Base-by-base conservation (phyloP, 2,113 vertebrate genomes). In the Microtus pennsylvanicus region DNA sequence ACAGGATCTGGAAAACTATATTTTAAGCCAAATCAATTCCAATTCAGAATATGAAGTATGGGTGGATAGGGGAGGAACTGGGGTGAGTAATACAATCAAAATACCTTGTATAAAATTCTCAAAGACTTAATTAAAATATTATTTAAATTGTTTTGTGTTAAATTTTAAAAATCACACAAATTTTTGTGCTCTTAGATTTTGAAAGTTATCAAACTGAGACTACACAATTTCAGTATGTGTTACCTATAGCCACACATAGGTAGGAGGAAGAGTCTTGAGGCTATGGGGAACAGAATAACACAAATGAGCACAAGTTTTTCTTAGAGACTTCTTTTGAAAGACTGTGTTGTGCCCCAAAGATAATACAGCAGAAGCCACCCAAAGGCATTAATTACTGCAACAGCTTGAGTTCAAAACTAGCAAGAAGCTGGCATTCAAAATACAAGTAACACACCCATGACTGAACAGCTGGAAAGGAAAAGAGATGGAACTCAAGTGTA, bases 1-100 rank as follows among this genome's bases (percentile, higher is more conserved):
- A 28, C 50, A 52, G 33, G 13, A 30, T 58, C 74, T 80, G 19
- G 24, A 69, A 91, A 81, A 63, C 10, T 78, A 0, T 58, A n/a
- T 67, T 87, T 95, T 89, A 86, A 93, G 75, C 42, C 72, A 91
- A 96, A 83, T 85, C 38, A 45, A 65, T 63, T 65, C 58, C 8
- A 85, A 30, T 65, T 83, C 81, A 63, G n/a, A 65, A 45, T 8
- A 85, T 16, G 28, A 42, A 16, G n/a, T 65, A 33, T 17, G 42
- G 9, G 2, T 67, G 9, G 17, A 42, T 87, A 21, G 42, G 14
- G 58, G 38, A 65, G 14, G 14, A 65, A 14, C 26, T 85, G 3
- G 7, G 3, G 1, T 81, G 38, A 63, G 9, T 83, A 63, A 28
- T 83, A 11, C 42, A 45, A 85, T 42, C n/a, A 83, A 85, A 85